phyloP scores from a whole-genome alignment of 2,888 invertebrate species.

The Phyllotreta striolata region DNA sequence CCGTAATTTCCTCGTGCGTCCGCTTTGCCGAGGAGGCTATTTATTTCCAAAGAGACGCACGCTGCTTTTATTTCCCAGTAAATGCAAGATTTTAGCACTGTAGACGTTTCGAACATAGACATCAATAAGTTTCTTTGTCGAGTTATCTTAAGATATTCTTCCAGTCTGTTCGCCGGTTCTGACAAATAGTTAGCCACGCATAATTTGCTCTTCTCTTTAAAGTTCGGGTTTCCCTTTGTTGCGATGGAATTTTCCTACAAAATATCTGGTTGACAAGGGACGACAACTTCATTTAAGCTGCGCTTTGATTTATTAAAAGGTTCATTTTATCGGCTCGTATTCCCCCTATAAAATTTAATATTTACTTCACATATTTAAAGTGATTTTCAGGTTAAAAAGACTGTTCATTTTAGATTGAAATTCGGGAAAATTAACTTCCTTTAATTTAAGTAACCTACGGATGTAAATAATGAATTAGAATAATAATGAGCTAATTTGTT shows the following conservation, averaged over 20 bases:
- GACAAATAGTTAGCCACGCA: conserved; percentile 15
- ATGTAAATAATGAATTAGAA: no score
- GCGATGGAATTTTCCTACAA: conserved; percentile 11
- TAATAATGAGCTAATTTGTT: no score
- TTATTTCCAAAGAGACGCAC: no score
- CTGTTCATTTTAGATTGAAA: neutral
- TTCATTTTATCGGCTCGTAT: conserved; percentile 15
- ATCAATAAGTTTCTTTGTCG: neutral
- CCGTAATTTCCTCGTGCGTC: no score
- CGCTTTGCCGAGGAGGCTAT: no score
- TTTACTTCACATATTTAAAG: conserved; percentile 5
- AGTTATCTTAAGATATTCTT: conserved; percentile 5
- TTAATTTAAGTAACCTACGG: no score
- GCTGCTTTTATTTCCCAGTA: no score
- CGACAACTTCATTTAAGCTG: conserved; percentile 24
- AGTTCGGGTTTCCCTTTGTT: conserved; percentile 20
- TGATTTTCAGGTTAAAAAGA: neutral
- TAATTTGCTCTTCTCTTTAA: conserved; percentile 19
- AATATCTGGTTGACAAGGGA: conserved; percentile 23
- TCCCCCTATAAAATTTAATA: neutral
- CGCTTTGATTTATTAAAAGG: conserved; percentile 23
- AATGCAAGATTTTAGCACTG: no score
- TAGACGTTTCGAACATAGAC: no score
- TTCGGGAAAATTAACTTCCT: neutral
- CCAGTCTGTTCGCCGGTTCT: conserved; percentile 1